Evolutionary conservation across 2,888 invertebrate genomes (phyloP).

Genomic region (Vanessa cardui): DNA sequence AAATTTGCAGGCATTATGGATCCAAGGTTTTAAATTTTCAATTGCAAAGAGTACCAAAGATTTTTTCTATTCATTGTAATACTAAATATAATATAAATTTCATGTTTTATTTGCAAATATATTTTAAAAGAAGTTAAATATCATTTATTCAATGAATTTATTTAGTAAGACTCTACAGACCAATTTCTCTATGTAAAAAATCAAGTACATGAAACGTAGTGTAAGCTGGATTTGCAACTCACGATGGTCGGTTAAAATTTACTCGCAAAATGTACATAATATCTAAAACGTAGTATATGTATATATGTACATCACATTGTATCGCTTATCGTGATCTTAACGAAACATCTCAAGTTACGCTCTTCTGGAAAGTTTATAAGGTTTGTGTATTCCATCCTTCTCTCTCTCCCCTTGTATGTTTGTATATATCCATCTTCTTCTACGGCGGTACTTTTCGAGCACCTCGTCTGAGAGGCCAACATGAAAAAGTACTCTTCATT

Average conservation of each 20-base stretch:
- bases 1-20: background rate
- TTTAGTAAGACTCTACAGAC: no score
- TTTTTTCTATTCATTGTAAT: background rate
- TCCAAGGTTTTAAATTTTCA: background rate
- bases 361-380: conserved; percentile 21
- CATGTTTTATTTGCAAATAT: no score
- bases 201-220: no score
- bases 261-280: no score
- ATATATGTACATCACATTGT: background rate
- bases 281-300: no score
- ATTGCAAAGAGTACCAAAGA: background rate
- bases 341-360: conserved; percentile 15
- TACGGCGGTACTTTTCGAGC: background rate
- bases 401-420: conserved; percentile 6
- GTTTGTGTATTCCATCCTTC: conserved; percentile 14
- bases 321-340: background rate
- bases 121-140: no score
- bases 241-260: no score
- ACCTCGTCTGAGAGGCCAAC: conserved; percentile 14
- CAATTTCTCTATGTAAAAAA: no score
- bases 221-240: no score
- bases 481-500: conserved; percentile 26
- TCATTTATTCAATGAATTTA: no score
- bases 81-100: background rate
- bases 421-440: background rate